Conservation (phyloP, 2,797 vertebrate genomes). For the Botia almorhae region DNA sequence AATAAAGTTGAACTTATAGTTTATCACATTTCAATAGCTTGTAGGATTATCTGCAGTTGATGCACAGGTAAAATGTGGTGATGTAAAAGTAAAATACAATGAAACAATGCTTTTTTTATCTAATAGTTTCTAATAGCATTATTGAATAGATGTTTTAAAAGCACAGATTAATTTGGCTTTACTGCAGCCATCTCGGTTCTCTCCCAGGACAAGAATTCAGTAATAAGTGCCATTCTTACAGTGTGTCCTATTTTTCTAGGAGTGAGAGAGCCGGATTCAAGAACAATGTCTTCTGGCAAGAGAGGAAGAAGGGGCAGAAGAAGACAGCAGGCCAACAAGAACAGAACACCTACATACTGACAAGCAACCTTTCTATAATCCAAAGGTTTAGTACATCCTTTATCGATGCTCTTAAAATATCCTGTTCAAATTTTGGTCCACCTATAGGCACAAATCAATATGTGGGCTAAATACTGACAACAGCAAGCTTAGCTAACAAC, state of each 20-base stretch:
- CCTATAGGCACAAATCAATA: conserved; percentile 14
- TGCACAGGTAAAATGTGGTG: background rate
- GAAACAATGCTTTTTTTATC: background rate
- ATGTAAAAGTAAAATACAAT: background rate
- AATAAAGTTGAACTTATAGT: too few species aligned
- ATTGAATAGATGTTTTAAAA: conserved; percentile 27
- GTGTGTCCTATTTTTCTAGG: conserved; percentile 67
- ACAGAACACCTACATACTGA: conserved; percentile 6
- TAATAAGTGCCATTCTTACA: conserved; percentile 59
- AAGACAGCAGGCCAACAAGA: background rate
- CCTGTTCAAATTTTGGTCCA: background rate
- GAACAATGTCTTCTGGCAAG: conserved; percentile 44
- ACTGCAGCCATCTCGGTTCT: conserved; percentile 60
- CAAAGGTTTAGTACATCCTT: background rate
- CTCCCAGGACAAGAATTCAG: conserved; percentile 61
- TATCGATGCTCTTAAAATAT: background rate
- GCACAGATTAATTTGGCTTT: conserved; percentile 68
- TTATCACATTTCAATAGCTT: too few species aligned
- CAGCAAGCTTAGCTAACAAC: conserved; percentile 23
- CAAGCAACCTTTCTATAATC: background rate
- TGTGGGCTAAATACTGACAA: background rate
- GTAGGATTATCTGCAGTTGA: background rate
- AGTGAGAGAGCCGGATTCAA: conserved; percentile 52
- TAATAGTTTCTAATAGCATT: background rate
- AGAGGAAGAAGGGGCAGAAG: background rate